Evolutionary conservation across 1,140 invertebrate species (phyloP).

Genomic region (Drosophila burlai): DNA sequence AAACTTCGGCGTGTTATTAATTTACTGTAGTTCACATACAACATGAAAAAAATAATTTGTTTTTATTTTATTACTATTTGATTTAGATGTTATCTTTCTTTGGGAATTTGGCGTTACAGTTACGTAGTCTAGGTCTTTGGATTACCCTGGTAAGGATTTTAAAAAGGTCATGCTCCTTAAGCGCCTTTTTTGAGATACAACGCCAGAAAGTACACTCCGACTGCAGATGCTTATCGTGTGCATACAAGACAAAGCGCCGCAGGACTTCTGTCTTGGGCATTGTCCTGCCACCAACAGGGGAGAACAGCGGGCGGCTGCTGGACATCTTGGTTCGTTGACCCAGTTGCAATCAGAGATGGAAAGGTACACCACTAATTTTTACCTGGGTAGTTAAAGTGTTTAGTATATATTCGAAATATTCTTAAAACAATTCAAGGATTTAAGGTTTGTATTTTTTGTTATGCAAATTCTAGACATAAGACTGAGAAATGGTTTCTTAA

Average conservation of each 20-base stretch:
- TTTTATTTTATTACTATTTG: not conserved
- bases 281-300: conserved; percentile 10
- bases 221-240: conserved; percentile 46
- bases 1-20: no score
- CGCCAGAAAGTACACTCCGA: conserved; percentile 8
- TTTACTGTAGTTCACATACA: no score
- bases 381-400: not conserved
- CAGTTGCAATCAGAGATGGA: conserved; percentile 11
- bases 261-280: conserved; percentile 40
- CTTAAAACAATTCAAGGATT: no score
- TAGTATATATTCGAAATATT: no score
- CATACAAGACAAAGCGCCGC: conserved; percentile 28
- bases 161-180: conserved; percentile 20
- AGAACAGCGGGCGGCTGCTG: conserved; percentile 14
- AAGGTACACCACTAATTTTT: not conserved
- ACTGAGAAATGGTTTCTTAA: no score
- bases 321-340: conserved; percentile 38
- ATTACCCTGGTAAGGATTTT: not conserved
- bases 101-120: not conserved
- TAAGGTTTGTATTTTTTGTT: no score
- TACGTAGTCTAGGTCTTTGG: not conserved
- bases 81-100: not conserved
- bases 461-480: not conserved
- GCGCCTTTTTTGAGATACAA: conserved; percentile 23
- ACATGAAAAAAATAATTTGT: not conserved